A percentile compares a stretch with the other conserved stretches of the same genome.
Conservation (phyloP, 2,113 vertebrate genomes). For the Lota lota region DNA sequence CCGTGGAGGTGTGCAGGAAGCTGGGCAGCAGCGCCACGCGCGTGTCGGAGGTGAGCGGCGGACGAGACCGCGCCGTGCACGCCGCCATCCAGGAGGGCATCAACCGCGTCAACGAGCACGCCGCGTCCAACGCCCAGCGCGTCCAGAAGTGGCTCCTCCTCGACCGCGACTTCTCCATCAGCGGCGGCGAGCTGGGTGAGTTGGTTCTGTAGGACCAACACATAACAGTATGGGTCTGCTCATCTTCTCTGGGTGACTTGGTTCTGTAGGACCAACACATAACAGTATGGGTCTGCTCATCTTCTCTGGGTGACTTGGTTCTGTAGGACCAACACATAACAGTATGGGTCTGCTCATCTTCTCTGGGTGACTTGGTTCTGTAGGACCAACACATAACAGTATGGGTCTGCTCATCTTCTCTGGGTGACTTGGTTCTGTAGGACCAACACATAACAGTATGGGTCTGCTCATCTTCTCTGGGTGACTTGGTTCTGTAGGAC, state of each 20-base stretch:
- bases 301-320: neutral
- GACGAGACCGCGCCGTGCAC: conserved; percentile 70
- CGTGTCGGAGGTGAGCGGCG: conserved; percentile 75
- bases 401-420: neutral
- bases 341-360: neutral
- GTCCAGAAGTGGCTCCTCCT: conserved; percentile 88
- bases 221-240: neutral
- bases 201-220: neutral
- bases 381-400: neutral
- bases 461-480: neutral
- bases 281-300: neutral
- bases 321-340: neutral
- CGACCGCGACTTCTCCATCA: conserved; percentile 83
- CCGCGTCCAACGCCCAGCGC: conserved; percentile 81
- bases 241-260: conserved; percentile 34
- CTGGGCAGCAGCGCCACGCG: conserved; percentile 80
- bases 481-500: too few species aligned
- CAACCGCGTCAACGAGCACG: conserved; percentile 73
- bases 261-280: neutral
- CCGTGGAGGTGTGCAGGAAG: conserved; percentile 69
- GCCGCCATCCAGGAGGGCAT: conserved; percentile 83
- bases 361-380: neutral
- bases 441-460: too few species aligned
- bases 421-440: too few species aligned
- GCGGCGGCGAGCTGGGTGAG: conserved; percentile 87